Base-by-base conservation (phyloP, 2,888 invertebrate genomes). In the Nomada flava region DNA sequence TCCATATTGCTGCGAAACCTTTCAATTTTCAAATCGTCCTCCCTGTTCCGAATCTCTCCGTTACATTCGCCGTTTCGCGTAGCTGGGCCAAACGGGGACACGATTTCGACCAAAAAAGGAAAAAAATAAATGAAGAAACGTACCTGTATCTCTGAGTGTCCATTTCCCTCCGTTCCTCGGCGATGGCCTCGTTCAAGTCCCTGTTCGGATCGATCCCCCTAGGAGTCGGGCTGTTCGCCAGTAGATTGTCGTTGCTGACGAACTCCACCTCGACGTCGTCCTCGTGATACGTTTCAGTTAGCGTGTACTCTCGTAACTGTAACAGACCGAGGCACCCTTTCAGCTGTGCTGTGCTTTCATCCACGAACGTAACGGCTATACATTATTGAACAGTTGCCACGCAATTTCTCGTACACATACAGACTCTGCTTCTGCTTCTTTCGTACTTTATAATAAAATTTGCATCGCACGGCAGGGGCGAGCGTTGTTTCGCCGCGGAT, bases 281-380 rank as follows among this genome's bases (percentile, higher is more conserved):
- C 93, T 97, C 97, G 94, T 97, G 97, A 94, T 98, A 98, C 85
- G 97, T 97, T 94, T 98, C 97, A 86, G 97, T 97, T 87, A 98
- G 94, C 93, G 97, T 97, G 95, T 98, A 98, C 94, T 98, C 98
- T 91, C 97, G 97, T 85, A 98, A 95, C 98, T 98, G 95, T 3
- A 89, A 91, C 86, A 85, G 20, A 77, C 55, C 2, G 57, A 57
- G 0, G 0, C 52, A 59, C 18, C 2, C 23, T 4, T 11, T 53
- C 7, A 29, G 59, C 20, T 9, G 0, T 11, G 5, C 18, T 1
- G 0, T 13, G 1, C 9, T n/a, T 20, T 53, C 36, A 11, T 36
- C 29, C n/a, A n/a, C 13, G 11, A 23, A n/a, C 15, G 55, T 55
- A 42, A 68, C 53, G 23, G 11, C 23, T 68, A 50, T 36, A 36